Conservation (phyloP, 2,113 vertebrate genomes). For the Leucosticte australis region DNA sequence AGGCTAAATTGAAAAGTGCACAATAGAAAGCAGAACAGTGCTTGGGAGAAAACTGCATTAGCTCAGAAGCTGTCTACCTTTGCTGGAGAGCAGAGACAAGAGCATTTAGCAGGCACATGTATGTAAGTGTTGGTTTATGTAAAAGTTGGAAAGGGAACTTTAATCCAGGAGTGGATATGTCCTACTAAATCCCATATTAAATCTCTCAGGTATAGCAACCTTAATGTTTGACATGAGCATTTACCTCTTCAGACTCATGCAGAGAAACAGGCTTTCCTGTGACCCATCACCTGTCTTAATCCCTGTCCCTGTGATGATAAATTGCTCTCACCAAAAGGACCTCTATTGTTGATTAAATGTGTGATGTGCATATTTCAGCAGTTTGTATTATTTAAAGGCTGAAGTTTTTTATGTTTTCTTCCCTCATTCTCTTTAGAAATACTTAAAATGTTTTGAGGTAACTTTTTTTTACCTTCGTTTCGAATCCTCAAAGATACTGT, state of each 20-base stretch:
- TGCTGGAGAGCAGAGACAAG: not conserved
- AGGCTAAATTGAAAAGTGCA: not conserved
- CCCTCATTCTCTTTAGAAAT: not conserved
- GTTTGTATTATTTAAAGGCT: not conserved
- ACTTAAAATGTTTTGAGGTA: not conserved
- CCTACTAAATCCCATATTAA: not conserved
- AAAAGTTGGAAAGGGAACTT: not conserved
- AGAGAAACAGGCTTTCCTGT: not conserved
- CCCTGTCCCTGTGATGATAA: conserved; percentile 21
- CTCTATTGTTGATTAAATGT: conserved; percentile 45
- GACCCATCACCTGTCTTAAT: conserved; percentile 4
- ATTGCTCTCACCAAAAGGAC: conserved; percentile 1
- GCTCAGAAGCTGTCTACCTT: not conserved
- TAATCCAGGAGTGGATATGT: not conserved
- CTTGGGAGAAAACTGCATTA: not conserved
- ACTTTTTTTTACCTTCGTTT: not conserved
- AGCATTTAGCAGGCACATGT: not conserved
- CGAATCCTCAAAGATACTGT: not conserved
- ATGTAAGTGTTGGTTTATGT: not conserved
- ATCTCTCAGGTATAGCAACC: not conserved
- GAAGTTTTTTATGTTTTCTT: not conserved
- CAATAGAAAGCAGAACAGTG: not conserved
- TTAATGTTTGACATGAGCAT: not conserved
- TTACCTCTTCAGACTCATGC: not conserved
- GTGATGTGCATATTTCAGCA: conserved; percentile 32